phyloP scores from a whole-genome alignment of 2,888 invertebrate species.

The Lepas anatifera region DNA sequence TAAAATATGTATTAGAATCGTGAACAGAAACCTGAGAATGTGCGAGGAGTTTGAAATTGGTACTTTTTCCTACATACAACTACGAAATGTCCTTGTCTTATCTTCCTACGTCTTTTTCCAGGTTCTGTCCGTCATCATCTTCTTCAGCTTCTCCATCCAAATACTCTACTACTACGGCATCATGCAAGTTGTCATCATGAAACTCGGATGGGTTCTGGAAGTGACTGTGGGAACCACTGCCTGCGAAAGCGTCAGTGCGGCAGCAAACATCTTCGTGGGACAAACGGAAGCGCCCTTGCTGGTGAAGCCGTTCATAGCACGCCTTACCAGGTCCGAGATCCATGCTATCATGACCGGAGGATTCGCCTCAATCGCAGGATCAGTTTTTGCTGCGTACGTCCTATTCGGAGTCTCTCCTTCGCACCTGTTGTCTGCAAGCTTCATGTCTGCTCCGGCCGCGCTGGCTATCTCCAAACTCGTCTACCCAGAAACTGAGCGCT shows the following conservation, averaged over 20 bases:
- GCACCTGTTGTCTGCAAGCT: conserved; percentile 79
- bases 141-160: conserved; percentile 82
- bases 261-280: conserved; percentile 88
- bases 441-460: conserved; percentile 94
- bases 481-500: conserved; percentile 78
- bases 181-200: conserved; percentile 72
- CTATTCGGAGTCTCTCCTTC: conserved; percentile 75
- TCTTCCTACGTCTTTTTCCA: conserved; percentile 37
- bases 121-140: conserved; percentile 81
- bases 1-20: too few species aligned
- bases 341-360: conserved; percentile 90
- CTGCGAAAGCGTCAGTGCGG: conserved; percentile 83
- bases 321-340: conserved; percentile 78
- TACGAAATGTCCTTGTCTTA: too few species aligned
- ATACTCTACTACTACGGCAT: conserved; percentile 77
- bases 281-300: conserved; percentile 84
- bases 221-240: conserved; percentile 70
- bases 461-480: conserved; percentile 79
- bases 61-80: too few species aligned
- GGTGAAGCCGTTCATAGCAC: conserved; percentile 70
- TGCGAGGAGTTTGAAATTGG: too few species aligned
- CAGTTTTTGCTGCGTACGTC: conserved; percentile 85
- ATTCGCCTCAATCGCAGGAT: conserved; percentile 86
- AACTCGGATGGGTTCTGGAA: conserved; percentile 65
- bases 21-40: too few species aligned